Conservation (phyloP, 37 sponge, comb jelly and placozoan genomes). For the Haliclona indistincta region DNA sequence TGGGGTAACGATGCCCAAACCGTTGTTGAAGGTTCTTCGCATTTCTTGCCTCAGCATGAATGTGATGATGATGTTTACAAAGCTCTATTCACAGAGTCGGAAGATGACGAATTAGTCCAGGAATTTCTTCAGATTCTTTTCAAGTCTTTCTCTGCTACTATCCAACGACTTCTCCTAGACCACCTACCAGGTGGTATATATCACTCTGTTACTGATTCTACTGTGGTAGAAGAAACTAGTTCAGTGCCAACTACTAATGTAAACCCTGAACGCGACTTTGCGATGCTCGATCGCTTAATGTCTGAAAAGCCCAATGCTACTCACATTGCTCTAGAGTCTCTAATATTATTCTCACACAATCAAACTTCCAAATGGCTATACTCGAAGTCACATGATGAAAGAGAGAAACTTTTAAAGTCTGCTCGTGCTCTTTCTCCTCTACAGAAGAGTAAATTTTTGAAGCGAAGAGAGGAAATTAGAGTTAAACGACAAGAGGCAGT, state of each 20-base stretch:
- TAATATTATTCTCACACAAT: slow-evolving; percentile 33
- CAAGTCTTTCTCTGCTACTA: slow-evolving; percentile 23
- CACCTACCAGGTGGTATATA: slow-evolving; percentile 41
- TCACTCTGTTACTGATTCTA: slow-evolving; percentile 26
- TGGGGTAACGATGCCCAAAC: slow-evolving; percentile 18
- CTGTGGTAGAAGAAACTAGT: background rate
- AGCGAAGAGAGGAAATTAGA: background rate
- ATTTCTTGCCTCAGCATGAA: background rate
- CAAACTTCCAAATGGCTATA: slow-evolving; percentile 35
- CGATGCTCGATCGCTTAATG: slow-evolving; percentile 11
- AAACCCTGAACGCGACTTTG: slow-evolving; percentile 28
- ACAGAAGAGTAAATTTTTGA: background rate
- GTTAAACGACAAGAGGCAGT: background rate
- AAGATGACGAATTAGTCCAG: slow-evolving; percentile 12
- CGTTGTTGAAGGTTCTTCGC: background rate
- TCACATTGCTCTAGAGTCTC: slow-evolving; percentile 18
- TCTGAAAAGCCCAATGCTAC: slow-evolving; percentile 37
- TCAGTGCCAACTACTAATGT: slow-evolving; percentile 38
- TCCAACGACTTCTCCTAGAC: slow-evolving; percentile 23
- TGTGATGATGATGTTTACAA: slow-evolving; percentile 1
- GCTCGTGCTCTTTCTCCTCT: slow-evolving; percentile 15
- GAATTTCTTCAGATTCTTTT: slow-evolving; percentile 24
- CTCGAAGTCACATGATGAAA: background rate
- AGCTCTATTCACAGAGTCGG: background rate
- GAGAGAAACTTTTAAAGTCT: slow-evolving; percentile 8